These are phyloP conservation scores for Alviniconcha strummeri DNA, from an alignment of 2,888 invertebrate genomes.

Conservation along the genomic window DNA sequence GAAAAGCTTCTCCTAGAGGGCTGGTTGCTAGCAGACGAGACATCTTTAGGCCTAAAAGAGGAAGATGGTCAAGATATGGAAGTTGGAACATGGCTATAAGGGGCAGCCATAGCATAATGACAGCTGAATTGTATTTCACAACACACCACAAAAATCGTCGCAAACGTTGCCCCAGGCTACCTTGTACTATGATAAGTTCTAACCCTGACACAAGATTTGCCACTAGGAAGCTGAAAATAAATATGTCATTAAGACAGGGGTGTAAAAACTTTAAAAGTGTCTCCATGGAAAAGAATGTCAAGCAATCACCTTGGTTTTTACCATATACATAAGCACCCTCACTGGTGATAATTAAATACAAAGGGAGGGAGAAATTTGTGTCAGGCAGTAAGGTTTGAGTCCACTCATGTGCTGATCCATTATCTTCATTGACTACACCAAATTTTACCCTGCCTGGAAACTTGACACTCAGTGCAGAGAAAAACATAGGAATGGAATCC, in stretches of 20 bases:
- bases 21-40: slow-evolving; percentile 70
- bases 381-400: slow-evolving; percentile 44
- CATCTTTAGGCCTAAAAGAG: slow-evolving; percentile 65
- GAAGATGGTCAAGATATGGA: slow-evolving; percentile 68
- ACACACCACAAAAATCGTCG: slow-evolving; percentile 73
- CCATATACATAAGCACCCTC: slow-evolving; percentile 74
- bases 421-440: slow-evolving; percentile 63
- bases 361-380: slow-evolving; percentile 54
- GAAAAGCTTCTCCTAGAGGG: slow-evolving; percentile 58
- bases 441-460: slow-evolving; percentile 77
- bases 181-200: slow-evolving; percentile 73
- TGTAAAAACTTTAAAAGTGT: slow-evolving; percentile 74
- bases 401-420: slow-evolving; percentile 46
- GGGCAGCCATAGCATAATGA: slow-evolving; percentile 74
- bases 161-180: slow-evolving; percentile 65
- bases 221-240: slow-evolving; percentile 74
- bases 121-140: slow-evolving; percentile 74
- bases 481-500: slow-evolving; percentile 74
- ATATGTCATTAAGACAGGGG: slow-evolving; percentile 77
- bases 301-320: slow-evolving; percentile 70
- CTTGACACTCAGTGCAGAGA: slow-evolving; percentile 76
- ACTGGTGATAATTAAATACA: slow-evolving; percentile 74
- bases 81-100: slow-evolving; percentile 74
- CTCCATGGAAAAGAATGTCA: slow-evolving; percentile 74
- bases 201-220: slow-evolving; percentile 74